Evolutionary conservation across 2,888 invertebrate genomes (phyloP).

Genomic region (Dusona sp.): DNA sequence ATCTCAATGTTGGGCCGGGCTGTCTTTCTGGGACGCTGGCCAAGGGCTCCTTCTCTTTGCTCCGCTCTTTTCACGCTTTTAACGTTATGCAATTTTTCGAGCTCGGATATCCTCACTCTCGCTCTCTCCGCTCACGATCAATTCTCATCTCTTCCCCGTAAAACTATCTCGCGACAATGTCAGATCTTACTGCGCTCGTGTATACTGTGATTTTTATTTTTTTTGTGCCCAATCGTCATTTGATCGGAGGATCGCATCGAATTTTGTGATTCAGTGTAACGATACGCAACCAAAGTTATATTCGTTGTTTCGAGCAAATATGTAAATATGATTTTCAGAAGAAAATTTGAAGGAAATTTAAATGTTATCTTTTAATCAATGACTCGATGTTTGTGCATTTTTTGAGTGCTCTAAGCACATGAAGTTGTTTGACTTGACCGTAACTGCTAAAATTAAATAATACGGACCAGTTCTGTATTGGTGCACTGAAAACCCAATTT

Average conservation of each 20-base stretch:
- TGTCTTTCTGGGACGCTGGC: conserved; percentile 76
- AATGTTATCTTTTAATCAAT: too few relatives aligned
- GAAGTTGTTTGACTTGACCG: too few relatives aligned
- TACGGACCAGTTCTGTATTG: too few relatives aligned
- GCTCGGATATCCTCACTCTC: conserved; percentile 43
- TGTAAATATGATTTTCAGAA: too few relatives aligned
- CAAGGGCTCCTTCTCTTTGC: conserved; percentile 74
- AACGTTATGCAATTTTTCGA: conserved; percentile 74
- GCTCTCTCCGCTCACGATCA: neutral
- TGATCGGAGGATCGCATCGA: neutral
- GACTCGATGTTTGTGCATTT: too few relatives aligned
- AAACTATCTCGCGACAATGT: neutral
- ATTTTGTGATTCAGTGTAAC: neutral
- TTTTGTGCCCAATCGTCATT: neutral
- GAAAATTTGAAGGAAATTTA: too few relatives aligned
- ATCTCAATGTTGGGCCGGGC: conserved; percentile 29
- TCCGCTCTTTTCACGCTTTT: conserved; percentile 18
- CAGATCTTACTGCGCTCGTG: neutral
- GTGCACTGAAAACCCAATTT: too few relatives aligned
- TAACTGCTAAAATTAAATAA: too few relatives aligned
- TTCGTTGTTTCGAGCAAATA: too few relatives aligned
- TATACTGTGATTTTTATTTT: neutral
- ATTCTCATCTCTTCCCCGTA: neutral
- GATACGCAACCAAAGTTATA: neutral
- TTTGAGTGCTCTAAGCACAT: too few relatives aligned